These are phyloP conservation scores for Phengaris arion DNA, from an alignment of 2,888 invertebrate genomes.

Conservation along the genomic window DNA sequence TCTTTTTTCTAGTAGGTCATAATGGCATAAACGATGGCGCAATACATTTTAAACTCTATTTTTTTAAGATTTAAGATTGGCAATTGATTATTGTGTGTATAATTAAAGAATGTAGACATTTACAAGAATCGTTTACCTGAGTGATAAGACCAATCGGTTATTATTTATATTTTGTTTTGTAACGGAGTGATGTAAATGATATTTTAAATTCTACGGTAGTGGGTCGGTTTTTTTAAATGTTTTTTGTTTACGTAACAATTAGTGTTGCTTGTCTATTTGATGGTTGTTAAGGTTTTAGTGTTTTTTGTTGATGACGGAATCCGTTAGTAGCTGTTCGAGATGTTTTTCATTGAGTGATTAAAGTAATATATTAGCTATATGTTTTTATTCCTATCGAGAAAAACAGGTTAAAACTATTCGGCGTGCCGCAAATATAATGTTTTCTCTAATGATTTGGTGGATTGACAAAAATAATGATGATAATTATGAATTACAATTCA, in stretches of 20 bases:
- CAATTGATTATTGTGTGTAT: slow-evolving; percentile 30
- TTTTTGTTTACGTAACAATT: slow-evolving; percentile 15
- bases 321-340: neutral
- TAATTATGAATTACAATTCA: neutral
- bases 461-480: neutral
- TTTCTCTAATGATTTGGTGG: neutral
- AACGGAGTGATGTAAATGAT: slow-evolving; percentile 46
- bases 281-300: neutral
- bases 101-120: slow-evolving; percentile 57
- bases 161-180: slow-evolving; percentile 59
- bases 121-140: slow-evolving; percentile 65
- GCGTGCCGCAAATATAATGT: no score
- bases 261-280: slow-evolving; percentile 1
- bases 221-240: slow-evolving; percentile 21
- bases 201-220: slow-evolving; percentile 34
- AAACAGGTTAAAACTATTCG: no score
- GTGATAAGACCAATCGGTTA: slow-evolving; percentile 71
- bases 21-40: slow-evolving; percentile 28
- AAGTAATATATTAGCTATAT: no score
- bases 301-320: neutral
- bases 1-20: slow-evolving; percentile 31
- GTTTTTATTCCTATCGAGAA: no score
- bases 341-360: neutral
- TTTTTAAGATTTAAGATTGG: slow-evolving; percentile 30
- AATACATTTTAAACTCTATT: slow-evolving; percentile 34